phyloP scores from a whole-genome alignment of 2,113 vertebrate species.

The Perca fluviatilis region DNA sequence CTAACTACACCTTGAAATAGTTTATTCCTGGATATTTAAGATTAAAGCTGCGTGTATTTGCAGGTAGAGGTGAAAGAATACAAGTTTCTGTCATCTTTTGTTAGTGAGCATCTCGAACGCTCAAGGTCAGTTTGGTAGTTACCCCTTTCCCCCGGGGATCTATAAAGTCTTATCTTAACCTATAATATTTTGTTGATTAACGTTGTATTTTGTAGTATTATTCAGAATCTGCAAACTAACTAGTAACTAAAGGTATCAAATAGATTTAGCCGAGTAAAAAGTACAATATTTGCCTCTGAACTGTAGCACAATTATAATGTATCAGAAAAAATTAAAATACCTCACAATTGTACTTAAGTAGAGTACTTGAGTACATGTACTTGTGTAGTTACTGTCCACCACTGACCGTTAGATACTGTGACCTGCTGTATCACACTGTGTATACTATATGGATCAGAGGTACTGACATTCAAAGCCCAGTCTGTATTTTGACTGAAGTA shows the following conservation, averaged over 20 bases:
- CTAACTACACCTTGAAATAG: neutral
- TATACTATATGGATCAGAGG: too few relatives aligned
- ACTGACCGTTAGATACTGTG: neutral
- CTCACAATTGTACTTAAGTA: neutral
- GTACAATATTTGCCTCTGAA: neutral
- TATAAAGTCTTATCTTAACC: neutral
- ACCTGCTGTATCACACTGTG: neutral
- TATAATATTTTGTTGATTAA: neutral
- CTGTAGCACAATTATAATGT: neutral
- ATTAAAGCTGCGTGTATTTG: neutral
- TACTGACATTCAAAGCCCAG: neutral
- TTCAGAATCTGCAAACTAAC: neutral
- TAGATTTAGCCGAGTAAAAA: neutral
- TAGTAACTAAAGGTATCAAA: neutral
- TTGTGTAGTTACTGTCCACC: neutral
- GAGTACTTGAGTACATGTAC: neutral
- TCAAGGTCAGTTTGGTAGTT: constrained; percentile 75
- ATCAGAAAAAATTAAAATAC: neutral
- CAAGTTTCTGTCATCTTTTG: constrained; percentile 42
- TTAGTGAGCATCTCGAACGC: constrained; percentile 9
- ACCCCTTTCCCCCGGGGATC: too few relatives aligned
- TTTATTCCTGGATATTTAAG: neutral
- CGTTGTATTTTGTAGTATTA: neutral
- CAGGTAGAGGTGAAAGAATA: constrained; percentile 2
- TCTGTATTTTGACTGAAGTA: neutral